These are phyloP conservation scores for Teleogryllus oceanicus DNA, from an alignment of 2,888 invertebrate species.

Conservation along the genomic window DNA sequence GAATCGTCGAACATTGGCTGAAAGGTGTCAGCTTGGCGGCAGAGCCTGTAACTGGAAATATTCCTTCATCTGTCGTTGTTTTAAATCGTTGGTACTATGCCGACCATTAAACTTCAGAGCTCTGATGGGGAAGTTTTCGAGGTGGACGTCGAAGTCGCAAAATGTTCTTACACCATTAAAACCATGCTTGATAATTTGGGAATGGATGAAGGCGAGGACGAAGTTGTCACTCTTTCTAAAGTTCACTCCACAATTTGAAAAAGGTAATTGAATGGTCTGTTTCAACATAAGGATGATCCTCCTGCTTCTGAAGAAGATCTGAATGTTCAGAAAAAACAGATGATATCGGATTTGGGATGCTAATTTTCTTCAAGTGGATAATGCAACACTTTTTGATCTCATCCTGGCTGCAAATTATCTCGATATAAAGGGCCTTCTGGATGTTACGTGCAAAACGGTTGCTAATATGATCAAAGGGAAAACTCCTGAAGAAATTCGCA, in stretches of 20 bases:
- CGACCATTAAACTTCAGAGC: slow-evolving; percentile 89
- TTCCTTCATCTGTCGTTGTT: too few relatives aligned
- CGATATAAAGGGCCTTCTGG: slow-evolving; percentile 90
- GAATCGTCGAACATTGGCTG: too few relatives aligned
- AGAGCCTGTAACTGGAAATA: too few relatives aligned
- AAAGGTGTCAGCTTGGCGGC: too few relatives aligned
- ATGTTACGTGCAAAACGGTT: slow-evolving; percentile 66
- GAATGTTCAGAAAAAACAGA: slow-evolving; percentile 96
- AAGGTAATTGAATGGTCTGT: slow-evolving; percentile 93
- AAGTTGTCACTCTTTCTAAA: slow-evolving; percentile 93
- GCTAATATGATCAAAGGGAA: neutral
- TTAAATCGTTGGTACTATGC: slow-evolving; percentile 62
- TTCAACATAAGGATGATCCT: slow-evolving; percentile 92
- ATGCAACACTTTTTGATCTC: slow-evolving; percentile 92
- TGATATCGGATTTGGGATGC: slow-evolving; percentile 99
- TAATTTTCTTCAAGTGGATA: slow-evolving; percentile 97
- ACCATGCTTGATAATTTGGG: slow-evolving; percentile 92
- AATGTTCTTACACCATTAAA: slow-evolving; percentile 96
- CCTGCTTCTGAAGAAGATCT: slow-evolving; percentile 96
- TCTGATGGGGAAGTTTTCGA: slow-evolving; percentile 94
- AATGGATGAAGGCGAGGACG: slow-evolving; percentile 89
- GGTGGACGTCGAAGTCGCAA: slow-evolving; percentile 94
- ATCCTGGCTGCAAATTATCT: slow-evolving; percentile 96
- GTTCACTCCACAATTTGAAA: slow-evolving; percentile 91
- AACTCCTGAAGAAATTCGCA: neutral